A percentile compares a stretch with the other conserved stretches of the same genome.
Conservation (phyloP, 1,140 invertebrate genomes). For the Caenorhabditis briggsae region DNA sequence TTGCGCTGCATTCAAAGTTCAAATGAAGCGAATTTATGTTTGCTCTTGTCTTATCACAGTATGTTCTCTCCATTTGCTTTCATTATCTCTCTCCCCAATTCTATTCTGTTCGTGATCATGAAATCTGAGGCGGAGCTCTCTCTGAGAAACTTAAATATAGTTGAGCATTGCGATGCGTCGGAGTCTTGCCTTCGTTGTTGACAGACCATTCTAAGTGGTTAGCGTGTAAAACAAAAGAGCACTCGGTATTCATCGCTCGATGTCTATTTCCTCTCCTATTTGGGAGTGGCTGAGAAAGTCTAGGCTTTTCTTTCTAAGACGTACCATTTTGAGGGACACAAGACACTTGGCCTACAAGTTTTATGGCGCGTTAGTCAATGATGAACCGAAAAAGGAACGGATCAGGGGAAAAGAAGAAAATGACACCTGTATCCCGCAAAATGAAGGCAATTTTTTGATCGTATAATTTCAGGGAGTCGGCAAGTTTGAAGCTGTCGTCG, state of each 20-base stretch:
- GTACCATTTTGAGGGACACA: conserved; percentile 41
- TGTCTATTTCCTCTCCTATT: background rate
- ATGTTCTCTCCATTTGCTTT: conserved; percentile 12
- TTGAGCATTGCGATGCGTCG: conserved; percentile 54
- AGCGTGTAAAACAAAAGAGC: conserved; percentile 64
- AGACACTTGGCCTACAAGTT: conserved; percentile 39
- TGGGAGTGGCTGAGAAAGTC: conserved; percentile 29
- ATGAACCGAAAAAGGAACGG: background rate
- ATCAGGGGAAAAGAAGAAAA: background rate
- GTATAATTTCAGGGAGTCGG: conserved; percentile 63
- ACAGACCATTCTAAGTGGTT: conserved; percentile 61
- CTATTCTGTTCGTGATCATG: conserved; percentile 34
- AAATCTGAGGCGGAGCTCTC: conserved; percentile 33
- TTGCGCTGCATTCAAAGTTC: background rate
- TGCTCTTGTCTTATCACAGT: conserved; percentile 48
- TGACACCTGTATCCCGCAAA: background rate
- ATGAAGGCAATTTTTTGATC: background rate
- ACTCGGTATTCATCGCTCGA: background rate
- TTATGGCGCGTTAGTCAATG: conserved; percentile 52
- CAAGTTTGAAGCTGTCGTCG: conserved; percentile 70
- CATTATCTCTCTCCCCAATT: background rate
- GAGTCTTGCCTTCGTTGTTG: conserved; percentile 17
- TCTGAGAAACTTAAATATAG: conserved; percentile 48
- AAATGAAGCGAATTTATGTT: conserved; percentile 16
- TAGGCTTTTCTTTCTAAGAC: background rate